phyloP scores from a whole-genome alignment of 64 coral and sea anemone species.

The Porites australiensis region DNA sequence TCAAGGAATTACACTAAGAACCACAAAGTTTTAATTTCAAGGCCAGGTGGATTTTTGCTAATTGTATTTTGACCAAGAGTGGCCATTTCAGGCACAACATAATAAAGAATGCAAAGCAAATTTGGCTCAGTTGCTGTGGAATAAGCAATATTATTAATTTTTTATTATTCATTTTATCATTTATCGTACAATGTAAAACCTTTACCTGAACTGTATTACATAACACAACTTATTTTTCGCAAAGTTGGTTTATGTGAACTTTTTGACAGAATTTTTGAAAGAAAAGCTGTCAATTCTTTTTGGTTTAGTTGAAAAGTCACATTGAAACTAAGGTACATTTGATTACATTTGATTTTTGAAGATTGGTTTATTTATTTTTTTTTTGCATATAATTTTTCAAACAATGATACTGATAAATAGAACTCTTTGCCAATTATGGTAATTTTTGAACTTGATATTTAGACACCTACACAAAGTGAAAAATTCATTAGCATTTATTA shows the following conservation, averaged over 20 bases:
- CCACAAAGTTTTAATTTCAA: conserved; percentile 30
- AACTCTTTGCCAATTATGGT: not conserved
- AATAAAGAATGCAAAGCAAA: conserved; percentile 3
- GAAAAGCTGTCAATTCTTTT: too few species aligned
- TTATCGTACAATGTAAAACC: not conserved
- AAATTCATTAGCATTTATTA: not conserved
- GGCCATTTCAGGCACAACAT: not conserved
- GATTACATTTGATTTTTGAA: not conserved
- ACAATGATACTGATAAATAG: not conserved
- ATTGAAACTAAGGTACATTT: not conserved
- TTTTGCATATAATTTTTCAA: not conserved
- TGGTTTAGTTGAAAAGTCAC: not conserved
- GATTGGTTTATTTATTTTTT: not conserved
- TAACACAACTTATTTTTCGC: too few species aligned
- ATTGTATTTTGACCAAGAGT: not conserved
- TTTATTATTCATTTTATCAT: not conserved
- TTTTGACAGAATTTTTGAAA: too few species aligned
- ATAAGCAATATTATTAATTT: conserved; percentile 16
- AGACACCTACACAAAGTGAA: not conserved
- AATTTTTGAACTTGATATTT: not conserved
- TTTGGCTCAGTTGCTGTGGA: not conserved
- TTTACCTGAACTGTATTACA: too few species aligned
- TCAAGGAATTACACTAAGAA: not conserved
- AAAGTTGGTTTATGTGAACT: too few species aligned
- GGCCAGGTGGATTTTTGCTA: not conserved